Evolutionary conservation across 2,888 invertebrate genomes (phyloP).

Genomic region (Trichopria drosophilae): DNA sequence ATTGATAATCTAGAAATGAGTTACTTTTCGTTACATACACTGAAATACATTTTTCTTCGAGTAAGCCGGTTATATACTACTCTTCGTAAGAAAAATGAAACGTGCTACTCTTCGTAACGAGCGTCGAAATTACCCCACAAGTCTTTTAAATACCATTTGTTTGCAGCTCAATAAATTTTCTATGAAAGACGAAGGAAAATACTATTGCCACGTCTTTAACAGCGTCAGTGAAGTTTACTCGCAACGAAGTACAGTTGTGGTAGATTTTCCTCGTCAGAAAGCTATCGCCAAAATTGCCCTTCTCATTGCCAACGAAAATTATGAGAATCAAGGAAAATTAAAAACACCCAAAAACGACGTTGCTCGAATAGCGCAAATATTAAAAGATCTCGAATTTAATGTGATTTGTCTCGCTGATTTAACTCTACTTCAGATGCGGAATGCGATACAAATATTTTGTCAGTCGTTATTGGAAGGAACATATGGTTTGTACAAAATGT

Average conservation of each 20-base stretch:
- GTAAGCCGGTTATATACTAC: too few species aligned
- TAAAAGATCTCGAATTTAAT: constrained; percentile 49
- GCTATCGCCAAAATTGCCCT: constrained; percentile 51
- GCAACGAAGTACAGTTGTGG: constrained; percentile 41
- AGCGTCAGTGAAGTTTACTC: constrained; percentile 43
- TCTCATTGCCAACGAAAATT: constrained; percentile 51
- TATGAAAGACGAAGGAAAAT: constrained; percentile 47
- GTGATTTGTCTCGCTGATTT: constrained; percentile 51
- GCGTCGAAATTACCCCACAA: background rate
- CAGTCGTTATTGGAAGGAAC: constrained; percentile 45
- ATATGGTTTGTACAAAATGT: constrained; percentile 45
- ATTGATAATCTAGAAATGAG: too few species aligned
- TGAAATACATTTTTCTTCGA: too few species aligned
- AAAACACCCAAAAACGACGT: constrained; percentile 51
- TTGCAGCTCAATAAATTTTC: constrained; percentile 40
- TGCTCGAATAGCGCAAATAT: constrained; percentile 41
- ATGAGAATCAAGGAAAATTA: constrained; percentile 42
- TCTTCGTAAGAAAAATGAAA: too few species aligned
- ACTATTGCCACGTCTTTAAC: constrained; percentile 48
- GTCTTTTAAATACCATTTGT: background rate
- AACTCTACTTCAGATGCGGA: constrained; percentile 48
- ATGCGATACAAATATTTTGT: constrained; percentile 48
- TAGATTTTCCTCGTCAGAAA: constrained; percentile 44
- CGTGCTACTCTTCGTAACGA: too few species aligned
- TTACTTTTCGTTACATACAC: too few species aligned